Base-by-base conservation (phyloP, 1,140 invertebrate species). In the Cherax destructor region DNA sequence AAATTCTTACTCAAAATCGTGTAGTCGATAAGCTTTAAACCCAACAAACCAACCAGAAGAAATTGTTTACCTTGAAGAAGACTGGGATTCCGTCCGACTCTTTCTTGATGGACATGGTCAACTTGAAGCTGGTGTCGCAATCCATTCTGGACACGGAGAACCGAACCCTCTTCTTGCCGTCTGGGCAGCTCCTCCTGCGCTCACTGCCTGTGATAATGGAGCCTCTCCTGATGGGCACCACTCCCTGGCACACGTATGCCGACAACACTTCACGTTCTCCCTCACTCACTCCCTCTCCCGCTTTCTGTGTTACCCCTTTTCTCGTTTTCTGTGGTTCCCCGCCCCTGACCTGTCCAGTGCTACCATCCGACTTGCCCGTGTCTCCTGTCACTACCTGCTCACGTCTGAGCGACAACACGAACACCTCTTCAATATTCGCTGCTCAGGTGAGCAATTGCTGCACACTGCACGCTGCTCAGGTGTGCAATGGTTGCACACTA, bases 91-190 rank as follows among this genome's bases (percentile, higher is more conserved):
- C 89, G 78, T 91, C 83, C 9, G 89, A 78, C 21, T 91, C 89
- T 76, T 91, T 91, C 89, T 91, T 91, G 76, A 91, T 91, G 30
- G 89, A 91, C 89, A 91, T 91, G 59, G 89, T 91, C 69, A 91
- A 74, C 81, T 91, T 91, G 83, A 91, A 91, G 49, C 69, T 91
- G 59, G 89, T 86, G 72, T 85, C 89, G 81, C 80, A 84, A 50
- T 85, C 81, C 88, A 84, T 84, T 81, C 88, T 85, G 50, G 80
- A 85, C 61, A 90, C 74, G 9, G 74, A 78, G 41, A 90, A 90
- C 83, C 88, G 52, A 41, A 90, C 88, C 69, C 74, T 77, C 81
- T 90, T 90, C 69, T 85, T 90, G 74, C 41, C 69, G 16, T 84
- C 88, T 49, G 72, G 72, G 13, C 83, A 65, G 21, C 81, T 83